Evolutionary conservation across 2,888 invertebrate species (phyloP).

Genomic region (Reticulitermes lucifugus): DNA sequence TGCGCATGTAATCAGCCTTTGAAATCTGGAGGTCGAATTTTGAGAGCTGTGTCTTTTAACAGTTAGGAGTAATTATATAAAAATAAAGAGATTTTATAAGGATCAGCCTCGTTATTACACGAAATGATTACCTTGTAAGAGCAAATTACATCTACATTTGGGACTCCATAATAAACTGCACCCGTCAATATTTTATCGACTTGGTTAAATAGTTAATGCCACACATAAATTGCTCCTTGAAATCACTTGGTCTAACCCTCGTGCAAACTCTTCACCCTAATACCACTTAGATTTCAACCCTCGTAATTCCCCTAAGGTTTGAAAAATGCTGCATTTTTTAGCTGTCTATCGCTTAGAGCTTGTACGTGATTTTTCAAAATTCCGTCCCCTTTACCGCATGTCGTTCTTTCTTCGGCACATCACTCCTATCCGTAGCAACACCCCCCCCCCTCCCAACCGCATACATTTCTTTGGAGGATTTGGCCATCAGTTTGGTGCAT

Average conservation of each 20-base stretch:
- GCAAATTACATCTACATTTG: no score
- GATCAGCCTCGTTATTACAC: no score
- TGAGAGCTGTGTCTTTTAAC: no score
- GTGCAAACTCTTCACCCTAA: background rate
- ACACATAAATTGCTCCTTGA: background rate
- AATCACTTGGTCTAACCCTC: background rate
- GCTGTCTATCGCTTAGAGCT: conserved; percentile 9
- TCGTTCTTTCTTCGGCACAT: background rate
- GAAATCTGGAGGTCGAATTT: no score
- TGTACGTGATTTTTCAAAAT: conserved; percentile 20
- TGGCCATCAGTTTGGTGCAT: background rate
- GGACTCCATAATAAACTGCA: background rate
- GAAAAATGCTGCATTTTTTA: conserved; percentile 6
- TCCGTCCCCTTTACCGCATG: background rate
- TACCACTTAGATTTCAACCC: conserved; percentile 8
- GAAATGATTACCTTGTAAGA: no score
- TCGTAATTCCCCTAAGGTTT: background rate
- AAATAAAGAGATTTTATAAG: no score
- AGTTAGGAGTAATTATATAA: no score
- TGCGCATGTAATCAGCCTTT: no score
- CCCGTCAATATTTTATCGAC: background rate
- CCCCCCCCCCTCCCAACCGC: background rate
- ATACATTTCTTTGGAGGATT: conserved; percentile 9
- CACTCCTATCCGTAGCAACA: background rate
- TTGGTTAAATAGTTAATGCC: background rate